Percentiles rank a stretch among this genome's conserved stretches.
These are phyloP conservation scores for Pachyramphus minor DNA, from an alignment of 2,113 vertebrate genomes.

Conservation along the genomic window DNA sequence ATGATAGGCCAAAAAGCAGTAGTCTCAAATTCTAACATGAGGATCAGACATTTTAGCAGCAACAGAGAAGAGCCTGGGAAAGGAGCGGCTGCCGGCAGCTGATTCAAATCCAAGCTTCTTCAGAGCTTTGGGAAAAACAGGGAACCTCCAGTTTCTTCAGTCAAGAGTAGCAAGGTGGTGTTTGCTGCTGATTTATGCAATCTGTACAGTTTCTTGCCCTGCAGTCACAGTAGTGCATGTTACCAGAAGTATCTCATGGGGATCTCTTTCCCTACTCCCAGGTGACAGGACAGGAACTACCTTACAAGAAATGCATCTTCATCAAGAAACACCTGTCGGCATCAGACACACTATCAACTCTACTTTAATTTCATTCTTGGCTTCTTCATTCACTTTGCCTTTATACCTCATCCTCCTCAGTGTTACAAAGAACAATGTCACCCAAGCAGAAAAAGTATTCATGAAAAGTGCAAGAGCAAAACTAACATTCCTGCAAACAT, in stretches of 20 bases:
- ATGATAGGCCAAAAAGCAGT: neutral
- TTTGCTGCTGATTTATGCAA: neutral
- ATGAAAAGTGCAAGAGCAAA: neutral
- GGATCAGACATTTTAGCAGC: neutral
- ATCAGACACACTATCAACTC: neutral
- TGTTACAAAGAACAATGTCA: neutral
- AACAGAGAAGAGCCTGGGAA: neutral
- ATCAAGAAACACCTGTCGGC: neutral
- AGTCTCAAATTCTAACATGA: neutral
- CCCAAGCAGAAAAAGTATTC: neutral
- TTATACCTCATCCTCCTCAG: neutral
- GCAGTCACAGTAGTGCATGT: neutral
- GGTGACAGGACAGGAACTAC: neutral
- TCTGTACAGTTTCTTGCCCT: neutral
- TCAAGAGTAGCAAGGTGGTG: neutral
- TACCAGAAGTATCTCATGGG: neutral
- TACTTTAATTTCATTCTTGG: neutral
- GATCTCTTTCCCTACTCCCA: neutral
- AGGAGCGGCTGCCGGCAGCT: neutral
- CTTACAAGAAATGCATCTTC: neutral
- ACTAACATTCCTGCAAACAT: neutral
- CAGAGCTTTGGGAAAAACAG: neutral
- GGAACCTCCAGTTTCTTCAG: neutral
- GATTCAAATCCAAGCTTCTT: neutral
- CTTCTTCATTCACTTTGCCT: neutral